Evolutionary conservation across 2,888 invertebrate genomes (phyloP).

Genomic region (Argyra leucocephala): DNA sequence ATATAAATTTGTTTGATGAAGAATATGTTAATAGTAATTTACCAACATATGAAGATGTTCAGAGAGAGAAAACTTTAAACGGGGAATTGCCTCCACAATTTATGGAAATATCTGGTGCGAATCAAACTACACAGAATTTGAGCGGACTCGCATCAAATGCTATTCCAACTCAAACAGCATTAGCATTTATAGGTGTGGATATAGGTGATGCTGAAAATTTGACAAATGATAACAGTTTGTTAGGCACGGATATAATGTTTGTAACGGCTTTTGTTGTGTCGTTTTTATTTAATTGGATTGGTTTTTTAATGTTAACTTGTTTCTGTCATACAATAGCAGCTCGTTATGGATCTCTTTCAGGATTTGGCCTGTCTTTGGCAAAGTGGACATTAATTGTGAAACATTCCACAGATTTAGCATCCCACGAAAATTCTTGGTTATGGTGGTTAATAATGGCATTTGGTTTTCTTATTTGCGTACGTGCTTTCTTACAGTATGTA

Average conservation of each 20-base stretch:
- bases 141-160: constrained; percentile 31
- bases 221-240: constrained; percentile 67
- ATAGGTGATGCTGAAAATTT: constrained; percentile 57
- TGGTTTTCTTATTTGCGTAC: constrained; percentile 76
- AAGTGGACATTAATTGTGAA: constrained; percentile 94
- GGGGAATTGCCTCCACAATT: constrained; percentile 50
- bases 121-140: constrained; percentile 10
- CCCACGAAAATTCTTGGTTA: constrained; percentile 80
- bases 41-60: constrained; percentile 84
- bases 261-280: constrained; percentile 89
- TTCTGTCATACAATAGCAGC: constrained; percentile 91
- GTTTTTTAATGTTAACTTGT: constrained; percentile 82
- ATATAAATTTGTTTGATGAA: not conserved
- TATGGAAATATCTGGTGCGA: constrained; percentile 11
- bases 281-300: constrained; percentile 92
- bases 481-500: constrained; percentile 78
- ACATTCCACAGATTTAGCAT: constrained; percentile 77
- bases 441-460: constrained; percentile 91
- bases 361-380: constrained; percentile 83
- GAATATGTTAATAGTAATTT: constrained; percentile 51
- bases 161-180: constrained; percentile 44
- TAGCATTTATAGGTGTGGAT: constrained; percentile 69
- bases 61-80: constrained; percentile 73
- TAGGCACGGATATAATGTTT: constrained; percentile 90
- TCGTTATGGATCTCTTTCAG: constrained; percentile 83